Percentiles rank a stretch among this genome's conserved stretches.
phyloP scores from a whole-genome alignment of 2,113 vertebrate genomes.

The Pteruthius melanotis region DNA sequence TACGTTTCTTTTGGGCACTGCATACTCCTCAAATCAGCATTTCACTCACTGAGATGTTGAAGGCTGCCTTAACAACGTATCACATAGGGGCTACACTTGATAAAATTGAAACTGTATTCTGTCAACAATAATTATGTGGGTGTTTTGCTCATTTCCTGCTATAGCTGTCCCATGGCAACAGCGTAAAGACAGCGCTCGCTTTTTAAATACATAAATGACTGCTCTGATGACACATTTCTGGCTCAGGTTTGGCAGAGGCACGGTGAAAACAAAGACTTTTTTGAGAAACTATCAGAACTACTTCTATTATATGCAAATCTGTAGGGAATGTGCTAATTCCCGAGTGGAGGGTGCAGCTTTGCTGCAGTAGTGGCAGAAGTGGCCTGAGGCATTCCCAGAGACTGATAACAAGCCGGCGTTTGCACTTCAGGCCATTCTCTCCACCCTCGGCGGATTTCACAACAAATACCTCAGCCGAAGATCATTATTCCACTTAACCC shows the following conservation, averaged over 20 bases:
- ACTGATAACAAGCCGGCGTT: not conserved
- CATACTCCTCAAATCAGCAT: not conserved
- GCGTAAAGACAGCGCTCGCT: not conserved
- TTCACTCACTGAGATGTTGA: constrained; percentile 6
- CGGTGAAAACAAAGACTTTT: not conserved
- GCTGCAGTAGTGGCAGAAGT: not conserved
- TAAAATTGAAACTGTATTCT: constrained; percentile 44
- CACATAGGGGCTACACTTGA: not conserved
- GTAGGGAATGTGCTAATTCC: not conserved
- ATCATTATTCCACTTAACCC: not conserved
- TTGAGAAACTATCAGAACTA: not conserved
- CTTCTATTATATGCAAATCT: not conserved
- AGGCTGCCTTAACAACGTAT: constrained; percentile 30
- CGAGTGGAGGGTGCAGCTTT: not conserved
- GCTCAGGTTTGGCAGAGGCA: not conserved
- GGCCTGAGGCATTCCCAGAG: not conserved
- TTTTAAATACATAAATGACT: not conserved
- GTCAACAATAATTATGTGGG: constrained; percentile 54
- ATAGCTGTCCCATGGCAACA: constrained; percentile 22
- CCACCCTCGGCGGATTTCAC: not conserved
- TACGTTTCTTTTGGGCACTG: not conserved
- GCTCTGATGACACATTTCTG: not conserved
- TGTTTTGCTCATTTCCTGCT: constrained; percentile 54
- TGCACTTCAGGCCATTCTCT: not conserved
- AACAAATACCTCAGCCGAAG: not conserved